Conservation (phyloP, 2,888 invertebrate species). For the Sarcophaga subvicina region DNA sequence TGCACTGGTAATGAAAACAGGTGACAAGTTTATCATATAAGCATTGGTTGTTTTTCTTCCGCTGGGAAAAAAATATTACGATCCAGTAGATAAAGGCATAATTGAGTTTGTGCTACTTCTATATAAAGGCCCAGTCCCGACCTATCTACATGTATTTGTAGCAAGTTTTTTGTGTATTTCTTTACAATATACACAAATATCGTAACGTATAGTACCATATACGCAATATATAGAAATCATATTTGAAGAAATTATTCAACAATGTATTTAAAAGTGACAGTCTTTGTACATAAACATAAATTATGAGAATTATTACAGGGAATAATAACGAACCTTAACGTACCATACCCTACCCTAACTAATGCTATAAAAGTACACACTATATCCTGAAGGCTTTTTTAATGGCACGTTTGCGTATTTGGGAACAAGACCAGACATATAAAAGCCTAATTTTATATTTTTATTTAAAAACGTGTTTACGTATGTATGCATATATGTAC, state of each 20-base stretch:
- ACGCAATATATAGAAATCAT: constrained; percentile 35
- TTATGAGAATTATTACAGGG: constrained; percentile 43
- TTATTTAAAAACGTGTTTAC: background rate
- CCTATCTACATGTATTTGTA: too few relatives aligned
- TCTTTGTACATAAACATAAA: constrained; percentile 43
- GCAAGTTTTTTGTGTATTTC: constrained; percentile 29
- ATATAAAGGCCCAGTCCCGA: too few relatives aligned
- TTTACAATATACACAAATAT: background rate
- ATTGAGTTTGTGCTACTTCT: too few relatives aligned
- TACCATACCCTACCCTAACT: constrained; percentile 67
- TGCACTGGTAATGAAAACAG: too few relatives aligned
- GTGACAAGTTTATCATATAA: too few relatives aligned
- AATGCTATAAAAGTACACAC: constrained; percentile 32
- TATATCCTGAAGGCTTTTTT: constrained; percentile 25
- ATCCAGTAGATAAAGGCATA: too few relatives aligned
- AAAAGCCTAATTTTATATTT: constrained; percentile 36
- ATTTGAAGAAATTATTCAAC: constrained; percentile 64
- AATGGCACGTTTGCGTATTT: background rate
- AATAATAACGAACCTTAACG: constrained; percentile 64
- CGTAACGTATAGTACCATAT: background rate
- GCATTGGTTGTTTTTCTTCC: too few relatives aligned
- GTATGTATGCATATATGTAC: background rate
- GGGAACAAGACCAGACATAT: background rate
- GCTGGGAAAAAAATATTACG: too few relatives aligned
- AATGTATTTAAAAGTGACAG: constrained; percentile 60